Base-by-base conservation (phyloP, 2,888 invertebrate species). In the Spilarctia lutea region DNA sequence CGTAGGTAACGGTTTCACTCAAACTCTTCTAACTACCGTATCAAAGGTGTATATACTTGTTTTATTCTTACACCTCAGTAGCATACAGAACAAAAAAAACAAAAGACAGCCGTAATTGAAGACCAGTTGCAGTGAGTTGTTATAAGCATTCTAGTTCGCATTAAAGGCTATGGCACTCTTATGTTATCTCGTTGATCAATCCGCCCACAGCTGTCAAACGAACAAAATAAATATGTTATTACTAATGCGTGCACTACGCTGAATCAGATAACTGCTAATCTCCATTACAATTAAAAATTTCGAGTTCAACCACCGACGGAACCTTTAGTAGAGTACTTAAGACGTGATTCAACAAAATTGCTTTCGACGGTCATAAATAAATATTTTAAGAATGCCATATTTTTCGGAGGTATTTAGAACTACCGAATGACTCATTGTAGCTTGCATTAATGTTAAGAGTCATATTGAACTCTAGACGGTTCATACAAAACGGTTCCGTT, bases 211-310 rank as follows among this genome's bases (percentile, higher is more conserved):
- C 94, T 95, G 96, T 95, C 95, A 95, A 91, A 92, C 90, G 92
- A 89, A 92, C 91, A 93, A 93, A 95, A 95, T 95, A 95, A 94
- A 95, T 94, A 94, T 94, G 95, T 95, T 95, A 93, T 94, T 93
- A 93, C 94, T 91, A 94, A 94, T 94, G 93, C 93, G 90, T 91
- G 92, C 90, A 90, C 91, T 90, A 90, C 91, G 83, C 87, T 82
- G 79, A 89, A 94, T 95, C 94, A 92, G 95, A 96, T 96, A 95
- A 91, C 88, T 83, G 84, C 89, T 94, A 94, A 95, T 95, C 95
- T 95, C 93, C 92, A 93, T 94, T 94, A 95, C 95, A 96, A 95
- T 96, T 95, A 95, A 94, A 93, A 94, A 92, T 88, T 90, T 92
- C 89, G 89, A 89, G 91, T 91, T 90, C 90, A 89, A 91, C 87